Evolutionary conservation across 2,113 vertebrate species (phyloP).

Genomic region (Phaethornis superciliosus): DNA sequence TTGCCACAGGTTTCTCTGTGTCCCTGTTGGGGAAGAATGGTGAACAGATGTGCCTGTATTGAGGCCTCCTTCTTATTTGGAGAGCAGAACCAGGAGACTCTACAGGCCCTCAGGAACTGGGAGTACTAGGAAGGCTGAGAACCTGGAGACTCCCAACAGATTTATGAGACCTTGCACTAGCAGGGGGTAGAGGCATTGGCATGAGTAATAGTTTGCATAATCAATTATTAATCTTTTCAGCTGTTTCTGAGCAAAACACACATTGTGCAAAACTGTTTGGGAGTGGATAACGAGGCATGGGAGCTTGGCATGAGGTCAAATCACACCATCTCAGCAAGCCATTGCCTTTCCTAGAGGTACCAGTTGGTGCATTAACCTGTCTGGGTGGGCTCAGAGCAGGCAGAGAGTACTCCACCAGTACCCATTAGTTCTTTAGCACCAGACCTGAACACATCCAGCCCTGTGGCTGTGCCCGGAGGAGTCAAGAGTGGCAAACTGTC

Average conservation of each 20-base stretch:
- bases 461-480: neutral
- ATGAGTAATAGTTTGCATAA: neutral
- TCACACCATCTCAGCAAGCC: neutral
- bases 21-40: neutral
- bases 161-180: neutral
- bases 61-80: neutral
- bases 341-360: neutral
- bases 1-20: neutral
- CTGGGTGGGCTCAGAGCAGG: neutral
- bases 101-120: neutral
- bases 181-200: neutral
- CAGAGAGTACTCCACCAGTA: neutral
- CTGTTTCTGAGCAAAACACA: constrained; percentile 26
- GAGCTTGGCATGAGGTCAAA: neutral
- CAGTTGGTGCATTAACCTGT: neutral
- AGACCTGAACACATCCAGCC: neutral
- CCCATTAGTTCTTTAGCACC: neutral
- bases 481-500: neutral
- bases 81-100: neutral
- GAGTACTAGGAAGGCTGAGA: neutral
- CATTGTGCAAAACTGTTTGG: constrained; percentile 11
- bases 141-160: neutral
- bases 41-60: accelerated
- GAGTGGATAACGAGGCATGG: neutral
- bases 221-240: constrained; percentile 26